Evolutionary conservation across 2,888 invertebrate species (phyloP).

Genomic region (Entomobrya proxima): DNA sequence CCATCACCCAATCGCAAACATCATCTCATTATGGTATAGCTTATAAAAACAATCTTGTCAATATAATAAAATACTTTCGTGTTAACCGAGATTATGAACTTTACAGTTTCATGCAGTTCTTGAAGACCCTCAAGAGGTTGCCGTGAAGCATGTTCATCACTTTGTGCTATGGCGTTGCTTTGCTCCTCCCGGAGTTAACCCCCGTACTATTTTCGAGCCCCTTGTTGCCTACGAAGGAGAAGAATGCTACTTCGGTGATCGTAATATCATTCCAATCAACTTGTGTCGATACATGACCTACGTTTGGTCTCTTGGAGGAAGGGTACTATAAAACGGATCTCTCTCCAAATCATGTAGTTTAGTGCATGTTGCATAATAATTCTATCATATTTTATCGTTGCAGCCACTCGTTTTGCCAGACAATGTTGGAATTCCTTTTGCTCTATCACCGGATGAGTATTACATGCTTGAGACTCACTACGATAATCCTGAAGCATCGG

Average conservation of each 20-base stretch:
- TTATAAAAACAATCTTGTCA: not conserved
- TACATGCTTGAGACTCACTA: slow-evolving; percentile 66
- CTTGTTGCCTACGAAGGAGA: slow-evolving; percentile 25
- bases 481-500: slow-evolving; percentile 53
- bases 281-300: slow-evolving; percentile 52
- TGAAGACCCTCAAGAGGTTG: slow-evolving; percentile 28
- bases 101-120: slow-evolving; percentile 37
- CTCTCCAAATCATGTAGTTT: not conserved
- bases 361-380: not conserved
- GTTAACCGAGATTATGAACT: not conserved
- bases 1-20: not conserved
- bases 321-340: slow-evolving; percentile 10
- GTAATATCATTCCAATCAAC: slow-evolving; percentile 41
- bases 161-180: slow-evolving; percentile 53
- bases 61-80: not conserved
- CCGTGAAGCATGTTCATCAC: slow-evolving; percentile 62
- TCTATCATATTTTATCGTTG: not conserved
- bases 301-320: slow-evolving; percentile 66
- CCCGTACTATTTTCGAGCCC: slow-evolving; percentile 53
- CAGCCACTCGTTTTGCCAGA: slow-evolving; percentile 63
- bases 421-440: slow-evolving; percentile 59
- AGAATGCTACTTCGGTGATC: slow-evolving; percentile 53
- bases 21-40: slow-evolving; percentile 56
- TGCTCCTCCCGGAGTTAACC: slow-evolving; percentile 45
- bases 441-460: slow-evolving; percentile 44